These are phyloP conservation scores for Margarornis squamiger DNA, from an alignment of 2,797 vertebrate species.

Conservation along the genomic window DNA sequence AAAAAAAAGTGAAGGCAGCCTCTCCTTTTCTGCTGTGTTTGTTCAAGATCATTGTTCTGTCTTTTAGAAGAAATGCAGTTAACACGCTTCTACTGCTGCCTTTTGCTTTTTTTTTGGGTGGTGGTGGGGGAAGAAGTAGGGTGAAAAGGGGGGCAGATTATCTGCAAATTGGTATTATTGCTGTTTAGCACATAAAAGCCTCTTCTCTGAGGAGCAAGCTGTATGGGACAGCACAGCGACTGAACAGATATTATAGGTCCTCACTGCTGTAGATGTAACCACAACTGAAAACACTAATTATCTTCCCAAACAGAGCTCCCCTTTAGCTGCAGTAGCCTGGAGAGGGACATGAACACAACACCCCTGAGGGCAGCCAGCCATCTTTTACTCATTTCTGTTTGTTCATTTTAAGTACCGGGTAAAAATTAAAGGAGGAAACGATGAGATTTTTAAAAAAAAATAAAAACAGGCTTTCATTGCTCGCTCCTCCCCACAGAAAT, in stretches of 20 bases:
- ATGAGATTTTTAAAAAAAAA: neutral
- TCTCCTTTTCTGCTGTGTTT: neutral
- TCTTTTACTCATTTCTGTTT: slow-evolving; percentile 19
- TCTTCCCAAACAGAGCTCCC: slow-evolving; percentile 25
- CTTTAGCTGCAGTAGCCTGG: neutral
- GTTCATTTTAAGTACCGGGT: neutral
- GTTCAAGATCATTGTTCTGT: slow-evolving; percentile 13
- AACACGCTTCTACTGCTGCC: neutral
- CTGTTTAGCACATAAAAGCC: slow-evolving; percentile 10
- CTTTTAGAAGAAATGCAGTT: slow-evolving; percentile 19
- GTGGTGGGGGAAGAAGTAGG: too few species aligned
- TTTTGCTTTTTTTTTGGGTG: neutral
- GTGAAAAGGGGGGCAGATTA: neutral
- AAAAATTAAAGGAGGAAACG: slow-evolving; percentile 13
- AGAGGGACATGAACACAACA: neutral
- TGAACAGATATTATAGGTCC: neutral
- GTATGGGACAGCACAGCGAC: neutral
- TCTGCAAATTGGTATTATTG: neutral
- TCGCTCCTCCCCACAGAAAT: slow-evolving; percentile 1
- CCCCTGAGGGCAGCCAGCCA: neutral
- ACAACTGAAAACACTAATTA: slow-evolving; percentile 50
- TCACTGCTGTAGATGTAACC: neutral
- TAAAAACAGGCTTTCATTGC: neutral
- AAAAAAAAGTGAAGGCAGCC: neutral
- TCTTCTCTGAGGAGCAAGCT: neutral